Evolutionary conservation across 2,888 invertebrate genomes (phyloP).

Genomic region (Yponomeuta plumbellus): DNA sequence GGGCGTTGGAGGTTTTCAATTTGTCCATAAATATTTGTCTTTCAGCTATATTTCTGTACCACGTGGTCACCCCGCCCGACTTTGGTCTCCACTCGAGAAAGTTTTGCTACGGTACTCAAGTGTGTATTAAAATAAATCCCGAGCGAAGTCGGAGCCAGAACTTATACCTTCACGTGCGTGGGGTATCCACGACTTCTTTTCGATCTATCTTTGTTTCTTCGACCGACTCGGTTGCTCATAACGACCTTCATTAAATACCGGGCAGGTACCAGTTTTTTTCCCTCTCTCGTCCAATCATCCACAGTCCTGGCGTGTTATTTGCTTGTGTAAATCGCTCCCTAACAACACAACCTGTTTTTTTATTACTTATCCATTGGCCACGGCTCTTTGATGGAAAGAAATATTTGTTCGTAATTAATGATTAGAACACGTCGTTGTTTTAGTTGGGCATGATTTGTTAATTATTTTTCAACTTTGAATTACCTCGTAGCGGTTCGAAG

Average conservation of each 20-base stretch:
- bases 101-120: too few relatives aligned
- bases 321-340: constrained; percentile 7
- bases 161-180: not conserved
- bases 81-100: too few relatives aligned
- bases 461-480: not conserved
- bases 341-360: constrained; percentile 10
- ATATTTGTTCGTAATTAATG: not conserved
- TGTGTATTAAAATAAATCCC: too few relatives aligned
- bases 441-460: not conserved
- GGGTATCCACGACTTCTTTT: not conserved
- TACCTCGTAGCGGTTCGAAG: too few relatives aligned
- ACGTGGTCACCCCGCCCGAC: too few relatives aligned
- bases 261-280: constrained; percentile 61
- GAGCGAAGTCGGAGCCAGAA: not conserved
- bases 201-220: not conserved
- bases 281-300: constrained; percentile 6
- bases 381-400: not conserved
- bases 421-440: not conserved
- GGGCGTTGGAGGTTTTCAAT: too few relatives aligned
- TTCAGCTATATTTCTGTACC: too few relatives aligned
- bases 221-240: not conserved
- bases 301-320: constrained; percentile 1
- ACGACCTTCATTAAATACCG: constrained; percentile 57
- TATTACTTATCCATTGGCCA: not conserved
- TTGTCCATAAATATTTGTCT: too few relatives aligned